Percentiles rank a stretch among this genome's conserved stretches.
These are phyloP conservation scores for Cotesia glomerata DNA, from an alignment of 1,140 invertebrate genomes.

Conservation along the genomic window DNA sequence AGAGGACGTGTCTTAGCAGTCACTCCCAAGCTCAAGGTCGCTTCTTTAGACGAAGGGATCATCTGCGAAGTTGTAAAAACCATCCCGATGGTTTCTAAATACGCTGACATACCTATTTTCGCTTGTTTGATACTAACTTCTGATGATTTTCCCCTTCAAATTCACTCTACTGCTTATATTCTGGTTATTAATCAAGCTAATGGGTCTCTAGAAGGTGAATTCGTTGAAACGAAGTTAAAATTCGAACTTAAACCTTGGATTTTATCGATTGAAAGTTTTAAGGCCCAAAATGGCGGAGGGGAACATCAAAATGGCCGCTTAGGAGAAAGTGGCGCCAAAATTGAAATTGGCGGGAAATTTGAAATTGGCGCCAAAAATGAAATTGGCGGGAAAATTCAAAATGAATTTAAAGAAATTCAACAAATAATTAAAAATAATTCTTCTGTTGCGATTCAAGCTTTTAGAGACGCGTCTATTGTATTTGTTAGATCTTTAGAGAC, in stretches of 20 bases:
- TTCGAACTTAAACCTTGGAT: too few relatives aligned
- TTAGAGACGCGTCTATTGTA: constrained; percentile 36
- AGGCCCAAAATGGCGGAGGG: too few relatives aligned
- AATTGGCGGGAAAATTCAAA: neutral
- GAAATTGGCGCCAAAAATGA: too few relatives aligned
- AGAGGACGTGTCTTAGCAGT: constrained; percentile 43
- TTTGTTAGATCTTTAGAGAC: constrained; percentile 42
- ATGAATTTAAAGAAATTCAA: neutral
- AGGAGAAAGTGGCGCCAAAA: neutral
- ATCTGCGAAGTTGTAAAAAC: neutral
- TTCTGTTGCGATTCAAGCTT: constrained; percentile 43
- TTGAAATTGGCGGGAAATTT: neutral
- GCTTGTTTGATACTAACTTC: neutral
- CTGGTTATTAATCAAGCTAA: too few relatives aligned
- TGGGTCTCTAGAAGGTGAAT: too few relatives aligned
- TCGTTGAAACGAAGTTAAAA: too few relatives aligned
- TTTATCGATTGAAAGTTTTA: too few relatives aligned
- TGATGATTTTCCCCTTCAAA: neutral
- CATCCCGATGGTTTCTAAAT: neutral
- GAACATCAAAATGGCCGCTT: too few relatives aligned
- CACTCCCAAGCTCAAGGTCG: constrained; percentile 35
- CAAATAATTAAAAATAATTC: constrained; percentile 7
- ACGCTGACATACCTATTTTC: neutral
- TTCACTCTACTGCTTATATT: neutral
- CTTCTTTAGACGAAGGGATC: constrained; percentile 45